A percentile compares a stretch with the other conserved stretches of the same genome.
These are phyloP conservation scores for Neomorphus geoffroyi DNA, from an alignment of 2,797 vertebrate genomes.

Conservation along the genomic window DNA sequence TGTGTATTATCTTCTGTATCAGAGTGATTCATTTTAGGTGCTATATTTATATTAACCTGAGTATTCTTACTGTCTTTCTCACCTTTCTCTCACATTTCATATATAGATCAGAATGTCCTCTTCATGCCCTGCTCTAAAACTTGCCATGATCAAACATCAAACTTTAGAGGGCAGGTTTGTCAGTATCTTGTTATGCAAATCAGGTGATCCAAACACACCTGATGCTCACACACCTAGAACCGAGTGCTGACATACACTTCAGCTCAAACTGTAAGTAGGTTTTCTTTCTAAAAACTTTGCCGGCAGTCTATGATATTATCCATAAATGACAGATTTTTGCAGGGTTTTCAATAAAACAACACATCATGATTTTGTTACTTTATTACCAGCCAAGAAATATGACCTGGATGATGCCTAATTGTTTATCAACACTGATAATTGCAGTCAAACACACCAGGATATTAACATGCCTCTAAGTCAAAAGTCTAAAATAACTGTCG, in stretches of 20 bases:
- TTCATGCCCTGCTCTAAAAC: background rate
- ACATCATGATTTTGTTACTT: background rate
- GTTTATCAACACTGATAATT: accelerated
- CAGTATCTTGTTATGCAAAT: background rate
- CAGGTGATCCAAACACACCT: background rate
- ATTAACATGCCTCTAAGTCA: background rate
- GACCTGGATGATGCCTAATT: background rate
- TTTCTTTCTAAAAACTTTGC: background rate
- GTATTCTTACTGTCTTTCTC: background rate
- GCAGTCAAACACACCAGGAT: background rate
- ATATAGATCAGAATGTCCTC: background rate
- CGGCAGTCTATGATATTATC: background rate
- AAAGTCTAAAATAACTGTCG: background rate
- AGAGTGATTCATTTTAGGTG: background rate
- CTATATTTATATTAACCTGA: background rate
- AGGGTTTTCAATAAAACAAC: background rate
- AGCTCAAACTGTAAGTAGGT: background rate
- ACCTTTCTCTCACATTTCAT: background rate
- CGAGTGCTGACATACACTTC: accelerated
- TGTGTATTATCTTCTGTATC: background rate
- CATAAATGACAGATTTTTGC: background rate
- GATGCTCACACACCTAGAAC: background rate
- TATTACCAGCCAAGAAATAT: background rate
- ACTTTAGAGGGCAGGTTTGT: background rate
- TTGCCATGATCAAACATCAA: background rate